Base-by-base conservation (phyloP, 2,113 vertebrate species). In the Protobothrops mucrosquamatus region DNA sequence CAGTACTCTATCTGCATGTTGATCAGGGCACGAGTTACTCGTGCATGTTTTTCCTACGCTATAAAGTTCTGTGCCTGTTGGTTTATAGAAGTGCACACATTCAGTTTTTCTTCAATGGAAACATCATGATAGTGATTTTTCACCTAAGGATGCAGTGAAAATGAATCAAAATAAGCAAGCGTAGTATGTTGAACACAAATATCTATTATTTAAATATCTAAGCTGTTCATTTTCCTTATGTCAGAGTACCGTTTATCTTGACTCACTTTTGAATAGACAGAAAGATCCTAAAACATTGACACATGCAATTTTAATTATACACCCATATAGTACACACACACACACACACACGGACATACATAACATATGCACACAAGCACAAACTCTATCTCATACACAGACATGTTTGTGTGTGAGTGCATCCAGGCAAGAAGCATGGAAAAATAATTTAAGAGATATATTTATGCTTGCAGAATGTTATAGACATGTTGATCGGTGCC, bases 391-490 rank as follows among this genome's bases (percentile, higher is more conserved):
- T 18, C 18, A 18, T 34, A 74, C n/a, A 34, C n/a, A 81, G 34
- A 20, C 88, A 90, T 57, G 95, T 94, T 52, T 89, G 54, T 89
- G 89, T 92, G 57, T 88, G 93, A 81, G 34, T 85, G 52, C 89
- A 90, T 6, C 88, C 69, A 94, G 51, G 86, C 22, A 86, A 89
- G 92, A 92, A 92, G 88, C 92, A 92, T 0, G 18, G 81, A 92
- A 57, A 18, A 95, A 69, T 92, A 92, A 92, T 93, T 94, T 94
- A 97, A 95, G 92, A 96, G 93, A 95, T 88, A 64, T 69, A 94
- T 94, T 95, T 96, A 92, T 94, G 94, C 91, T 94, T 95, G 94
- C 92, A 93, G 93, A 96, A 96, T 69, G 23, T 95, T 96, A 95
- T 4, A 88, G 94, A 91, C 94, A 92, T 81, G 93, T 89, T 85